These are phyloP conservation scores for Eilema sororculum DNA, from an alignment of 2,888 invertebrate species.

Conservation along the genomic window DNA sequence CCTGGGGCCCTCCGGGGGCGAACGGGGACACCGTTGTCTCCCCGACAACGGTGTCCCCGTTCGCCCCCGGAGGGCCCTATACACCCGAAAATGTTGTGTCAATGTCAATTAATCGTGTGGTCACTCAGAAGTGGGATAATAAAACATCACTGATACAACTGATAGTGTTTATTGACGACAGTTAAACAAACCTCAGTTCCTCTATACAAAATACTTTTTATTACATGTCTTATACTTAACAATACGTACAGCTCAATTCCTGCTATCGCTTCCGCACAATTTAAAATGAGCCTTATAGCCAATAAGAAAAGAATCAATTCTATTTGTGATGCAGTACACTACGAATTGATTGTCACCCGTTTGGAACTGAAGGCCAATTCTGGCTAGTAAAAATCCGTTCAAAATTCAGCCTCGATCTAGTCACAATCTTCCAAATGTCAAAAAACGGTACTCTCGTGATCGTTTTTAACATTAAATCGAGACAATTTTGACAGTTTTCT, in stretches of 20 bases:
- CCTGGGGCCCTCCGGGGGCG: no score
- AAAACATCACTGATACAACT: constrained; percentile 51
- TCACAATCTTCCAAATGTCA: no score
- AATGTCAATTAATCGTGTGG: no score
- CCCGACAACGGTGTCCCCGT: no score
- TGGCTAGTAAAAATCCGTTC: no score
- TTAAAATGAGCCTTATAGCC: constrained; percentile 32
- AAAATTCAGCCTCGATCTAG: no score
- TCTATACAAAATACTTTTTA: constrained; percentile 78
- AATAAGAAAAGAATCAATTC: constrained; percentile 28
- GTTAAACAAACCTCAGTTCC: constrained; percentile 64
- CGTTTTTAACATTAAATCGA: no score
- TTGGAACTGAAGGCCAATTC: background rate
- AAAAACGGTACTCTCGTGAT: no score
- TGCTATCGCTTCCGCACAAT: constrained; percentile 36
- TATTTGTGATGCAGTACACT: constrained; percentile 4
- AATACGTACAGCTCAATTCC: constrained; percentile 60
- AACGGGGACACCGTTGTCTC: no score
- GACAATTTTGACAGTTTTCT: no score
- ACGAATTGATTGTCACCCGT: background rate
- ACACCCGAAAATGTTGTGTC: no score
- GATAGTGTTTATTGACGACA: constrained; percentile 68
- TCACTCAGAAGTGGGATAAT: constrained; percentile 37
- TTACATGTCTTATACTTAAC: constrained; percentile 55
- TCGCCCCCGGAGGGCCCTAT: no score